Base-by-base conservation (phyloP, 2,113 vertebrate genomes). In the Chionis minor region DNA sequence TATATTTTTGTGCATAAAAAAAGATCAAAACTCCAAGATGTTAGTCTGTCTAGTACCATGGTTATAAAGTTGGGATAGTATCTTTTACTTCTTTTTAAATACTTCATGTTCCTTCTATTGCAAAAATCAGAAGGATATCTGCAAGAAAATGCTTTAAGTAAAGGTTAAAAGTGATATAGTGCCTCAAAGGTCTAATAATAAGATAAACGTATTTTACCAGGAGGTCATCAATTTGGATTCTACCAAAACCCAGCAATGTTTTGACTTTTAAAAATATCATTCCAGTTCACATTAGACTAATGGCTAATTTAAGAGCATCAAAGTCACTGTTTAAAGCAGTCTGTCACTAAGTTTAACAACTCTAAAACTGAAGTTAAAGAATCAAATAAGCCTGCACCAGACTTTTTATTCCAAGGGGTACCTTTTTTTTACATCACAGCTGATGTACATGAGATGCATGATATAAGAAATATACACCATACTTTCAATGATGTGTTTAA, bases 211-310 rank as follows among this genome's bases (percentile, higher is more conserved):
- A 70, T 94, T 96, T 94, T 81, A 88, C 42, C 26, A 74, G 55
- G 63, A 81, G 45, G 47, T 52, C 81, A 86, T 86, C 91, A 84
- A 74, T 91, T 95, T 51, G 78, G 38, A 83, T 86, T 94, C 86
- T 55, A 91, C 55, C 40, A 94, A 92, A 95, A 92, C 81, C 67
- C 67, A 92, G 58, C 86, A 91, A 80, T 40, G 49, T 42, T 93
- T 94, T 94, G 86, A 88, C 85, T 97, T 96, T 80, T 92, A 82
- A 92, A 96, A 94, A 90, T 42, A 28, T 82, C 58, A 80, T 90
- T 95, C 78, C 20, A 42, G 45, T 58, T 90, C 71, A 18, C 65
- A 86, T 90, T 93, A 81, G 51, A 88, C 45, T 80, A 89, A 85
- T 75, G 81, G 56, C 70, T 92, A 80, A 82, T 90, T 82, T 80